Base-by-base conservation (phyloP, 2,888 invertebrate genomes). In the Tiliacea aurago region DNA sequence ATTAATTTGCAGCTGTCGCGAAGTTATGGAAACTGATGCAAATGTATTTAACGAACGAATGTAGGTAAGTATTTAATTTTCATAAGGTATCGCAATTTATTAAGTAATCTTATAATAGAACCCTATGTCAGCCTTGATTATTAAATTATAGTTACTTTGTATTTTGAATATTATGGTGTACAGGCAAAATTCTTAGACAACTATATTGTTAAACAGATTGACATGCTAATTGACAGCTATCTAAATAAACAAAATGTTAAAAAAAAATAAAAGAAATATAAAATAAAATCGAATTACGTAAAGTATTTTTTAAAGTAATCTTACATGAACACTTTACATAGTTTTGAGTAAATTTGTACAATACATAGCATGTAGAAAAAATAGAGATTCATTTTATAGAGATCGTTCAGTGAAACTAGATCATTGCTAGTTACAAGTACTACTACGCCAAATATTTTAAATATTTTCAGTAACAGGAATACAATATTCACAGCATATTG, bases 291-390 rank as follows among this genome's bases (percentile, higher is more conserved):
- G 43, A 86, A 85, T 84, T 84, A 81, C 77, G 83, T 87, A 87
- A 87, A 81, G 77, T 79, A 86, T 86, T 84, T 85, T 78, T 79
- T 76, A 85, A 87, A 87, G 86, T 85, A 89, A 93, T 91, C 87
- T 89, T 91, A 89, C 82, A 90, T 94, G 94, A 95, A 95, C 94
- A 95, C 94, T 95, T 95, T 93, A 94, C 93, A 94, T 90, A 94
- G 89, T 92, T 93, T 91, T 93, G 93, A 94, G 93, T 94, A 91
- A 93, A 93, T 95, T 95, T 96, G 94, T 96, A 95, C 94, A 94
- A 95, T 94, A 94, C 95, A 94, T 95, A 95, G 95, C 93, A 93
- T 95, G 95, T 96, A 96, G 96, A 95, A 96, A 96, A 96, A 96
- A 96, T 96, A 96, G 95, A 96, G 95, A 95, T 95, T 96, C 95